Evolutionary conservation across 1,140 invertebrate genomes (phyloP).

Genomic region (Sesamia nonagrioides): DNA sequence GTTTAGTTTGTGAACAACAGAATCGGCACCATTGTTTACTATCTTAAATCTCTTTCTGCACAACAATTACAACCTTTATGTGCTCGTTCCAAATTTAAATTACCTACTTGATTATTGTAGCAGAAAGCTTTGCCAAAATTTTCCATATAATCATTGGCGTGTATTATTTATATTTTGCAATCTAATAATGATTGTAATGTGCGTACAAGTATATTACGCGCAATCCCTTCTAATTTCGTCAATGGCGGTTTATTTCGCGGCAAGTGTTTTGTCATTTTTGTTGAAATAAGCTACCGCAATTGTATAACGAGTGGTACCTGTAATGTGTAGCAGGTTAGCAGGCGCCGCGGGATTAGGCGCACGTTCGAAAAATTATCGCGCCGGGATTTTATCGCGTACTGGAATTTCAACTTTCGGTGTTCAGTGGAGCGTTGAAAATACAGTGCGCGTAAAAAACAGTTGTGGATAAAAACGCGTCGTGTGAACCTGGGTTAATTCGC

Average conservation of each 20-base stretch:
- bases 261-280: conserved; percentile 45
- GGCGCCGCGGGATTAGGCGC: not conserved
- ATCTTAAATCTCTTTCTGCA: too few species aligned
- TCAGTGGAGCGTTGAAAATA: too few species aligned
- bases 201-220: conserved; percentile 36
- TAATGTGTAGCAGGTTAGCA: not conserved
- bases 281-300: conserved; percentile 43
- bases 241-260: conserved; percentile 37
- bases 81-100: not conserved
- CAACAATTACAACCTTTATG: not conserved
- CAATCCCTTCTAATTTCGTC: conserved; percentile 47
- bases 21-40: too few species aligned
- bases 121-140: conserved; percentile 20
- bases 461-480: too few species aligned
- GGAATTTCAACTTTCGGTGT: too few species aligned
- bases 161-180: conserved; percentile 40
- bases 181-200: conserved; percentile 42
- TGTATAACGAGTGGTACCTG: conserved; percentile 39
- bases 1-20: too few species aligned
- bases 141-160: conserved; percentile 19
- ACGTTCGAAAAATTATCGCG: not conserved
- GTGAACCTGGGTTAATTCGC: not conserved
- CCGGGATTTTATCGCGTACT: too few species aligned
- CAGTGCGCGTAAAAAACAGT: too few species aligned
- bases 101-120: not conserved